Evolutionary conservation across 2,113 vertebrate genomes (phyloP), one percentile per base, ranked within the genome.

Genomic region (Heterotis niloticus): DNA sequence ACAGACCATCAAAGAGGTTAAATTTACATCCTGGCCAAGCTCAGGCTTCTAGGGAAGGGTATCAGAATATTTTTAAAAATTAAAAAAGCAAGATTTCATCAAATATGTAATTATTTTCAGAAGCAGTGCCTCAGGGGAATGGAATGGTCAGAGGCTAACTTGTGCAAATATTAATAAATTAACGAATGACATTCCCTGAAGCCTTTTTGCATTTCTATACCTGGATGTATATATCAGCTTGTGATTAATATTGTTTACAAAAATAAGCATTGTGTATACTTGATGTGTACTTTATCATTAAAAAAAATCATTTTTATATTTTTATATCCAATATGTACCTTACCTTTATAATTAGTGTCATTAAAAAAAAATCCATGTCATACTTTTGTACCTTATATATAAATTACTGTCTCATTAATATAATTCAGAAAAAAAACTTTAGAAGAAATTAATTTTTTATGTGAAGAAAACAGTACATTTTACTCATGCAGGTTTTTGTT

Each of bases 171-270:
- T 88, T 88, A 88, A 92, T 89, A 86, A 89, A 91, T 91, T 88
- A 90, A 90, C 84, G 90, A 86, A 89, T 89, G 88, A 89, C 88
- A 87, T 92, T 88, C 90, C 92, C 91, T 85, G 83, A 87, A 92
- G 91, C 90, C 85, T 90, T 87, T 79, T 88, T 85, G 90, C 90
- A 93, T 93, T 93, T 92, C 91, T 93, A 93, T 92, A 90, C 90
- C 89, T 92, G 92, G 92, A 44, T 90, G 86, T 89, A 88, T 85
- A 81, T 89, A 89, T 90, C 92, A 88, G 89, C 89, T 89, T 90
- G 89, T 88, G 88, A 89, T 91, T 84, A 88, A 91, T 90, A 91
- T 90, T 56, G 23, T 44, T 72, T 44, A 69, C 14, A 5, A 20
- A 62, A 62, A 62, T 7, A 44, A 44, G 7, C 34, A 44, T 44